These are phyloP conservation scores for Cacoxenus indagator DNA, from an alignment of 2,888 invertebrate species.

Conservation along the genomic window DNA sequence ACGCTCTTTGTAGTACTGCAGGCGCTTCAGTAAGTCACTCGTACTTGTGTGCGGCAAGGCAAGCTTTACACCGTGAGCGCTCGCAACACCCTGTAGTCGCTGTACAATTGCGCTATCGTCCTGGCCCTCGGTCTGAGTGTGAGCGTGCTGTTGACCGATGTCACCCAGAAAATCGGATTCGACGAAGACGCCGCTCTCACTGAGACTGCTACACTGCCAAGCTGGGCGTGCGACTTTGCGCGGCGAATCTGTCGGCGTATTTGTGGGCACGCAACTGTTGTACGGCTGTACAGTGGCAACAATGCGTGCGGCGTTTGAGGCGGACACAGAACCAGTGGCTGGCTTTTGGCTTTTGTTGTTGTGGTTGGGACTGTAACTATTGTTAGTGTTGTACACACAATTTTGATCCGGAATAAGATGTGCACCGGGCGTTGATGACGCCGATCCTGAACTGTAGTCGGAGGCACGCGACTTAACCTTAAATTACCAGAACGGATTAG, in stretches of 20 bases:
- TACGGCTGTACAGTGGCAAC: constrained; percentile 79
- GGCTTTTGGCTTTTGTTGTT: not conserved
- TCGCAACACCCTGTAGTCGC: constrained; percentile 1
- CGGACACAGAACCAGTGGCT: constrained; percentile 4
- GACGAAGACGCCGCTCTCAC: constrained; percentile 83
- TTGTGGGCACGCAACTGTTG: constrained; percentile 60
- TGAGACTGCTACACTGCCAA: constrained; percentile 73
- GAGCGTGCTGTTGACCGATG: constrained; percentile 32
- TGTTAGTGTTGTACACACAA: constrained; percentile 15
- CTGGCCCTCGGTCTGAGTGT: constrained; percentile 73
- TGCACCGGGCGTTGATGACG: constrained; percentile 18
- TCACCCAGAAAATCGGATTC: constrained; percentile 71
- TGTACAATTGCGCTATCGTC: constrained; percentile 55
- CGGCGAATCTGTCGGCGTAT: constrained; percentile 43
- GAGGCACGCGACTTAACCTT: constrained; percentile 63
- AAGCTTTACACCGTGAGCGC: constrained; percentile 6
- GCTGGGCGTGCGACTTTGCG: constrained; percentile 37
- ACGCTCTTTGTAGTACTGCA: constrained; percentile 78
- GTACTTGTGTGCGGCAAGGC: constrained; percentile 10
- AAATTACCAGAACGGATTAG: constrained; percentile 17
- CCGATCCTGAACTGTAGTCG: constrained; percentile 46
- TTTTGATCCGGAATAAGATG: constrained; percentile 16
- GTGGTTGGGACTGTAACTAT: not conserved
- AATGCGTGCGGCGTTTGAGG: constrained; percentile 70
- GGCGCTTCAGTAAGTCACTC: constrained; percentile 73